Base-by-base conservation (phyloP, 2,113 vertebrate species). In the Spea bombifrons region DNA sequence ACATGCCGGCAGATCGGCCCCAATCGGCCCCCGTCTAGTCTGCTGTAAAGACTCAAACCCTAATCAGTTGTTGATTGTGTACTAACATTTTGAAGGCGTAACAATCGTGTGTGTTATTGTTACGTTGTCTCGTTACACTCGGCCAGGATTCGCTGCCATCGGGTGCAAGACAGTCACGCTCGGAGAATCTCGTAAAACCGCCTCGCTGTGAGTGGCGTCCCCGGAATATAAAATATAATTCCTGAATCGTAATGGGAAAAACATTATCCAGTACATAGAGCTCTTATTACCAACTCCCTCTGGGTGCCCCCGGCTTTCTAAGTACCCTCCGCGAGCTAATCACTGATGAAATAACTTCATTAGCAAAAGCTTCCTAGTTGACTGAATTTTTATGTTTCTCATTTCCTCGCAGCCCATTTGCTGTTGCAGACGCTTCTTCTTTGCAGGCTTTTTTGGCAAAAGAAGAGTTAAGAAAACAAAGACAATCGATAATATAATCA, bases 141-240 rank as follows among this genome's bases (percentile, higher is more conserved):
- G 16, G 30, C 30, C 30, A 30, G 30, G 30, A 30, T 30, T 30
- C 30, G 30, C 55, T 13, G 16, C 44, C 6, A 13, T 13, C 61
- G 16, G 63, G n/a, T 50, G 73, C 48, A n/a, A 12, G n/a, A 48
- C 7, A 53, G 49, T 44, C 74, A 46, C 30, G 65, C 15, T 45
- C 12, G 30, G 48, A 66, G 66, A 63, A 16, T 7, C 50, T 55
- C 12, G 65, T 53, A 55, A 75, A 66, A 4, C 10, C 10, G 12
- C 2, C 55, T 53, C 64, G 52, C 47, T 49, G 45, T 66, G 45
- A 45, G 43, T 15, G 30, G 8, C 7, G 5, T 53, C 7, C 45
- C 49, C 43, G 17, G 44, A 69, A 69, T 59, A 76, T 49, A 57
- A 76, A 76, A 16, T 43, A 5, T 17, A 5, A 43, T 66, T 16